phyloP scores from a whole-genome alignment of 2,888 invertebrate species.

The Pseudococcus longispinus region DNA sequence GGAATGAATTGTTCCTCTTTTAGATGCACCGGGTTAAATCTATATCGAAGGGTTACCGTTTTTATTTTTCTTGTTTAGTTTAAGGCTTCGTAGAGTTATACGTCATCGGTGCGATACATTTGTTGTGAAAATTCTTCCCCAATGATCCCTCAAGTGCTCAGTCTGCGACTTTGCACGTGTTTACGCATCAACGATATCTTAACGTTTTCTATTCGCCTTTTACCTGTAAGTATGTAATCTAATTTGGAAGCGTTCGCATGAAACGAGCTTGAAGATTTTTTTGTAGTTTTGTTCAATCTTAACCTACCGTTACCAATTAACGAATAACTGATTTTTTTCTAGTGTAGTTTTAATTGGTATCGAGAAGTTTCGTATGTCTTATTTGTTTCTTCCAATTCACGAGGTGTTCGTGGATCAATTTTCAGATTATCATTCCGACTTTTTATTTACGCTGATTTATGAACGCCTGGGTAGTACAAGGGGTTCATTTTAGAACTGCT shows the following conservation, averaged over 20 bases:
- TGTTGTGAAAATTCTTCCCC: neutral
- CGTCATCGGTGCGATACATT: constrained; percentile 8
- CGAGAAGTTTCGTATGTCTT: neutral
- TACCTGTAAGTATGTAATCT: neutral
- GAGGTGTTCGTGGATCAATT: neutral
- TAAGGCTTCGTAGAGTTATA: neutral
- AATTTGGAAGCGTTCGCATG: neutral
- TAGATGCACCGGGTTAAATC: constrained; percentile 3
- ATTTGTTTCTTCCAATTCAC: neutral
- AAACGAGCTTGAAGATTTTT: neutral
- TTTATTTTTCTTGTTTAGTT: neutral
- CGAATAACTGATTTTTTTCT: neutral
- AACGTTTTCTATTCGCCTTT: neutral
- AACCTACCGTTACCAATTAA: neutral
- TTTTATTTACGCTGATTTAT: neutral
- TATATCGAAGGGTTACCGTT: constrained; percentile 33
- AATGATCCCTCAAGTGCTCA: neutral
- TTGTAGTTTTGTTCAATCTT: neutral
- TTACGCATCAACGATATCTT: neutral
- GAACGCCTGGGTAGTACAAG: neutral
- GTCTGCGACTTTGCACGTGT: neutral
- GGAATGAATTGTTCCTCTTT: neutral
- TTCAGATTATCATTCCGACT: neutral
- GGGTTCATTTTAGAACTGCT: neutral
- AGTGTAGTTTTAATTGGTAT: neutral